Base-by-base conservation (phyloP, 2,113 vertebrate species). In the Aviceda subcristata region DNA sequence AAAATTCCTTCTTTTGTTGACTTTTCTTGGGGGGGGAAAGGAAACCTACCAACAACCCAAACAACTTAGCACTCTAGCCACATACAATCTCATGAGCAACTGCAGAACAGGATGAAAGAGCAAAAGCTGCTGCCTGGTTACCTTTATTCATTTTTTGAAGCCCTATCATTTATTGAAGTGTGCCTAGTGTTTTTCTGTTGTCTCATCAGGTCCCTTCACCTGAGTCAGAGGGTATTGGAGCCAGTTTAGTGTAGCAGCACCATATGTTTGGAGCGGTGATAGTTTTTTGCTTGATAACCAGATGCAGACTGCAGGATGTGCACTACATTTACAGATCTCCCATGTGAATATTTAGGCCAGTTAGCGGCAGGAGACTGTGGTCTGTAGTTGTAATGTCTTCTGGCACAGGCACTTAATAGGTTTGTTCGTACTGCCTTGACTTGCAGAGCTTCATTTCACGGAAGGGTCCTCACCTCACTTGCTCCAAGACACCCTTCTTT, bases 371-470 rank as follows among this genome's bases (percentile, higher is more conserved):
- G 96, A 97, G 95, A 84, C 68, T 95, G 83, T 97, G 97, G 94
- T 97, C 97, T 97, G 93, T 87, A 94, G 90, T 74, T 98, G 97
- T 93, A 96, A 94, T 97, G 95, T 98, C 97, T 96, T 97, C 92
- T 98, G 95, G 97, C 95, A 92, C 84, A 89, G 88, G 73, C 91
- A 97, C 79, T 94, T 98, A 98, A 98, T 98, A 94, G 93, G 78
- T 97, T 98, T 98, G 87, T 96, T 98, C 23, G 11, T 84, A 76
- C 76, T 95, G 95, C 92, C 94, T 97, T 97, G 88, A 94, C 60
- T 79, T 83, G 72, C 39, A 71, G 92, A 97, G 88, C 86, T 89
- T 83, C 78, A 63, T 91, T 86, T 95, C 94, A 90, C 76, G 57
- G 29, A 96, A 63, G 55, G 34, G 94, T 82, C 50, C 51, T 51